phyloP scores from a whole-genome alignment of 1,140 invertebrate genomes.

The Zaprionus vittiger region DNA sequence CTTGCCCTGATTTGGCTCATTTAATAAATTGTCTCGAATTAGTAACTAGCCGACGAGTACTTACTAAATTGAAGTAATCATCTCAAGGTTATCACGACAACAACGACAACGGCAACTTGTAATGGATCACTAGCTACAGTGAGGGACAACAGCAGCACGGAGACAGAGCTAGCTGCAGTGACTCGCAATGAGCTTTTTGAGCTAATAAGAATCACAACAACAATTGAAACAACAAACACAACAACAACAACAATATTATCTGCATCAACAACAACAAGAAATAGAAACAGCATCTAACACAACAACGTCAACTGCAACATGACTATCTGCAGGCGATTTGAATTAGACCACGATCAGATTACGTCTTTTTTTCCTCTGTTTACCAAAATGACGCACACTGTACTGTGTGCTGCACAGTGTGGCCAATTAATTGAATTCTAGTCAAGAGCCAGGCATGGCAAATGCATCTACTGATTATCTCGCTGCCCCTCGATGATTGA shows the following conservation, averaged over 20 bases:
- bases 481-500: conserved; percentile 36
- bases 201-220: conserved; percentile 10
- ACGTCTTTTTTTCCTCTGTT: conserved; percentile 59
- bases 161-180: conserved; percentile 33
- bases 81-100: conserved; percentile 78
- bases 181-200: conserved; percentile 30
- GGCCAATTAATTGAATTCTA: conserved; percentile 71
- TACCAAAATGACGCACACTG: conserved; percentile 67
- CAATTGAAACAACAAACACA: conserved; percentile 8
- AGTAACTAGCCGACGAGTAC: conserved; percentile 62
- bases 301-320: conserved; percentile 4
- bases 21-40: conserved; percentile 80
- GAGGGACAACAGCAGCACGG: conserved; percentile 20
- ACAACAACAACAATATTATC: conserved; percentile 2
- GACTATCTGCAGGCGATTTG: conserved; percentile 35
- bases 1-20: conserved; percentile 72
- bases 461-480: conserved; percentile 48
- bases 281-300: not conserved
- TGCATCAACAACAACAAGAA: conserved; percentile 3
- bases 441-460: conserved; percentile 32
- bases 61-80: conserved; percentile 76
- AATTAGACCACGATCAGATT: conserved; percentile 78
- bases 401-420: conserved; percentile 40
- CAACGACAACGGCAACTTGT: conserved; percentile 42
- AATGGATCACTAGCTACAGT: conserved; percentile 54